Evolutionary conservation across 1,140 invertebrate genomes (phyloP), one percentile per base, ranked within the genome.

Genomic region (Apis dorsata): DNA sequence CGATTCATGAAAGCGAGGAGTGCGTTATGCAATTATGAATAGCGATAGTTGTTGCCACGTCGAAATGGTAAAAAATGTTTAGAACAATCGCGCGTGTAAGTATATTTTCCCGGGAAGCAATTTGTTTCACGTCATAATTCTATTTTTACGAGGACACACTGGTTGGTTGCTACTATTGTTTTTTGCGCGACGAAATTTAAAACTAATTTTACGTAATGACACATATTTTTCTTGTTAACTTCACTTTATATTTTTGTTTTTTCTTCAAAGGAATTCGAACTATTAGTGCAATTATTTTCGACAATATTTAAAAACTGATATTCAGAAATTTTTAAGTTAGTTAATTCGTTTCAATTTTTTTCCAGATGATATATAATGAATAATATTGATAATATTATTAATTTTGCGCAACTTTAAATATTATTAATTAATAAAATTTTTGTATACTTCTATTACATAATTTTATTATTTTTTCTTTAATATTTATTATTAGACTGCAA

Each of bases 91-190:
- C 70, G 28, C 62, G 51, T 68, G 34, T 69, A 49, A 12, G 21
- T 79, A 60, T 2, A 21, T 85, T 69, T 76, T 79, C 28, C n/a
- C 51, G 34, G 66, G 72, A 85, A 81, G 28, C 44, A 21, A 75
- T 83, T 76, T 28, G 72, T 9, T 86, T 86, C 75, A 59, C 51
- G 24, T n/a, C 65, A 51, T 79, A 74, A 88, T 71, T 51, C 8
- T 19, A 44, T 68, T 88, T 88, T 87, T 88, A 85, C 68, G 80
- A 82, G 63, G 63, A 71, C 63, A 80, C 59, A 74, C 57, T 28
- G 59, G 21, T 19, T 21, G n/a, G 59, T 62, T 24, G 28, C 17
- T 59, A 15, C 10, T 59, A 80, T 74, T 76, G n/a, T 78, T 88
- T 80, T 83, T 44, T 71, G 28, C 62, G n/a, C n/a, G 44, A 44